phyloP scores from a whole-genome alignment of 2,113 vertebrate species.

The Myiopsitta monachus region DNA sequence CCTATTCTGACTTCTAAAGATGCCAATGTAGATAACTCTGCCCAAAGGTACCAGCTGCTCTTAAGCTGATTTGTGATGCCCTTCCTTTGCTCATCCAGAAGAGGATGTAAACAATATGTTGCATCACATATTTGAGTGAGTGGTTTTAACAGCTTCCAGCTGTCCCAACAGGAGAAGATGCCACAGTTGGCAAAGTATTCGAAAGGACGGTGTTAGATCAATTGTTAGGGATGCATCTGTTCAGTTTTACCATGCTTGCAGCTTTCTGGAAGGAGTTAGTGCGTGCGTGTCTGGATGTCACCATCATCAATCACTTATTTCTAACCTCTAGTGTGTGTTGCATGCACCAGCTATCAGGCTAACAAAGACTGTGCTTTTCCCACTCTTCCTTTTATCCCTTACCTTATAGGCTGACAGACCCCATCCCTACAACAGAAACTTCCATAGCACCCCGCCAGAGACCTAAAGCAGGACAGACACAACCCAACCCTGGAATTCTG shows the following conservation, averaged over 20 bases:
- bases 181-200: background rate
- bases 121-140: background rate
- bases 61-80: background rate
- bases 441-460: conserved; percentile 96
- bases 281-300: background rate
- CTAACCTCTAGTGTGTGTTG: background rate
- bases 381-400: background rate
- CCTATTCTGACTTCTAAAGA: background rate
- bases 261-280: background rate
- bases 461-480: conserved; percentile 93
- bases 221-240: background rate
- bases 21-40: background rate
- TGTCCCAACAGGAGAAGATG: background rate
- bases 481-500: conserved; percentile 90
- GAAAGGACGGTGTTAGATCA: background rate
- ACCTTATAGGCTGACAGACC: conserved; percentile 85
- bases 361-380: background rate
- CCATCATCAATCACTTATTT: background rate
- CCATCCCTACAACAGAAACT: conserved; percentile 91
- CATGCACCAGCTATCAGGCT: background rate
- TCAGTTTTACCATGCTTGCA: background rate
- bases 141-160: conserved; percentile 19
- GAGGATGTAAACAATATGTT: background rate
- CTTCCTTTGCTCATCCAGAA: background rate
- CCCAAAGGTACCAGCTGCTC: conserved; percentile 6